phyloP scores from a whole-genome alignment of 2,797 vertebrate genomes.

The Caiman crocodilus region DNA sequence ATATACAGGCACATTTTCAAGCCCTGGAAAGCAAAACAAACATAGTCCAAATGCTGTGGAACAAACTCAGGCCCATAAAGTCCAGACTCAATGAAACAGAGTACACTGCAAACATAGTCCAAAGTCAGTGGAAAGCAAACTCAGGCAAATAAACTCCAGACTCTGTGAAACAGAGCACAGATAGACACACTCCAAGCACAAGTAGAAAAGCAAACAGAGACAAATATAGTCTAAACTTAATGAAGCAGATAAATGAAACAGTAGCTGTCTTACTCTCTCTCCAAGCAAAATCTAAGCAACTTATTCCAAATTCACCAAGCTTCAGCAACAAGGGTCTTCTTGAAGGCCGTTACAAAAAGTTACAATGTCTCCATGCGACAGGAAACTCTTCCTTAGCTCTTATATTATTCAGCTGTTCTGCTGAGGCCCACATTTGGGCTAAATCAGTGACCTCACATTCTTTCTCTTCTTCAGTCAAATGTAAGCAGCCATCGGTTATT shows the following conservation, averaged over 20 bases:
- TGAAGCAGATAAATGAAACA: slow-evolving; percentile 76
- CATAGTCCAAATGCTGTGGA: slow-evolving; percentile 58
- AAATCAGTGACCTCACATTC: background rate
- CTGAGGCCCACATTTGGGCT: background rate
- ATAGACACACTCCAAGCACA: slow-evolving; percentile 77
- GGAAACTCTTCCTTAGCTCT: background rate
- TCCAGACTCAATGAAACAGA: slow-evolving; percentile 67
- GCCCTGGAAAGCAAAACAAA: slow-evolving; percentile 77
- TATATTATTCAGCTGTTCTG: background rate
- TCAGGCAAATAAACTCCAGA: slow-evolving; percentile 73
- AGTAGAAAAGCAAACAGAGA: slow-evolving; percentile 77
- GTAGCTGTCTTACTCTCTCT: slow-evolving; percentile 57
- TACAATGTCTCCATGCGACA: background rate
- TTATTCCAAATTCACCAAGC: slow-evolving; percentile 45
- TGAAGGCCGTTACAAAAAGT: background rate
- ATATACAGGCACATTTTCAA: slow-evolving; percentile 32
- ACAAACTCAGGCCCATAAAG: slow-evolving; percentile 53
- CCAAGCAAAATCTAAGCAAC: slow-evolving; percentile 56
- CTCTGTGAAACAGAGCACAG: slow-evolving; percentile 72
- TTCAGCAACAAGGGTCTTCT: background rate
- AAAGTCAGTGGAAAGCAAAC: slow-evolving; percentile 75
- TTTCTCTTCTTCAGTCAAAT: slow-evolving; percentile 1
- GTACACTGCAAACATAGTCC: slow-evolving; percentile 70
- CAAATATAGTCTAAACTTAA: slow-evolving; percentile 78
- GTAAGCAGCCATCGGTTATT: background rate